Conservation (phyloP, 2,113 vertebrate species). For the Halcyon malimbica region DNA sequence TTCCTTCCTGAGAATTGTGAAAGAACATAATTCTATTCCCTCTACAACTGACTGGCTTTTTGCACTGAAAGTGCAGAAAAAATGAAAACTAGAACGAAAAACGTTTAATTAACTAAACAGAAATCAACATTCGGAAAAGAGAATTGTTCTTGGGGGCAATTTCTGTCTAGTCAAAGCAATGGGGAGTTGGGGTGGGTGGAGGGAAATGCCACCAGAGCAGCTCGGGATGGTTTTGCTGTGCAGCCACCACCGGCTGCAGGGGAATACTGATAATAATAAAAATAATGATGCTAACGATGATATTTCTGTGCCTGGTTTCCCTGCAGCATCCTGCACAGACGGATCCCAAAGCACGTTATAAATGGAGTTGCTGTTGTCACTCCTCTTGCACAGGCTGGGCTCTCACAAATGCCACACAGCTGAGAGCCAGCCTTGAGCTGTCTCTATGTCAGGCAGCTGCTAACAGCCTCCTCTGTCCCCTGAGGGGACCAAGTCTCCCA, state of each 20-base stretch:
- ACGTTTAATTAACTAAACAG: conserved; percentile 32
- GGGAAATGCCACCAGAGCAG: conserved; percentile 23
- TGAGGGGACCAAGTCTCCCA: not conserved
- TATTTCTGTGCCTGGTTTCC: conserved; percentile 46
- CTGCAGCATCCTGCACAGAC: not conserved
- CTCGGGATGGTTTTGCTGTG: not conserved
- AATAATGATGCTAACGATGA: not conserved
- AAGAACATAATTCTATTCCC: not conserved
- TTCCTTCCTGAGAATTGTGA: not conserved
- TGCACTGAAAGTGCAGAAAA: not conserved
- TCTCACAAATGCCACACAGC: not conserved
- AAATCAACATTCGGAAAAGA: not conserved
- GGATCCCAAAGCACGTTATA: not conserved
- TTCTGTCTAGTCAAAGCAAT: conserved; percentile 5
- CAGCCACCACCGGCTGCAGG: conserved; percentile 15
- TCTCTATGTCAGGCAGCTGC: not conserved
- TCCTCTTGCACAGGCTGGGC: not conserved
- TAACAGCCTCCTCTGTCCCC: not conserved
- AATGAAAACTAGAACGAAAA: not conserved
- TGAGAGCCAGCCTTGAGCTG: not conserved
- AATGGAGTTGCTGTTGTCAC: conserved; percentile 28
- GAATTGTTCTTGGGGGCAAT: conserved; percentile 29
- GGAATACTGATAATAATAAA: conserved; percentile 12
- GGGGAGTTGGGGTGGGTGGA: conserved; percentile 19
- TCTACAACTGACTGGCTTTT: not conserved